Conservation (phyloP, 1,140 invertebrate species). For the Philotrypesis tridentata region DNA sequence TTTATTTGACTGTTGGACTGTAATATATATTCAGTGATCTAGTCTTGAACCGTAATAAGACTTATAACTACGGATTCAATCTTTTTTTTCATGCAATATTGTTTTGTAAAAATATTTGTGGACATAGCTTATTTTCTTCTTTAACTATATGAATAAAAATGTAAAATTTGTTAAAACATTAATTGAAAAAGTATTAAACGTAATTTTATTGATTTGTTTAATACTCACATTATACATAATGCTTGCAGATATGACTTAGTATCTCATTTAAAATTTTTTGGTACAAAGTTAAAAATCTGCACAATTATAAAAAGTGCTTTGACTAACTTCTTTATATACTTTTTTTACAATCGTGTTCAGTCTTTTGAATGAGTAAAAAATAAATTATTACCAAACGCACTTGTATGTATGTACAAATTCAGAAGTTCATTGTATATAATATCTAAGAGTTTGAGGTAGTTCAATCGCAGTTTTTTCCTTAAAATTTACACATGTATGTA, state of each 20-base stretch:
- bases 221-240: conserved; percentile 38
- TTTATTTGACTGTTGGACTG: conserved; percentile 6
- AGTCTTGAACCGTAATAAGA: conserved; percentile 38
- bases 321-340: not conserved
- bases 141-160: conserved; percentile 35
- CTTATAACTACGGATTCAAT: conserved; percentile 11
- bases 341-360: conserved; percentile 39
- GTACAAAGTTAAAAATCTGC: conserved; percentile 9
- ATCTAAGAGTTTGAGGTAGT: conserved; percentile 33
- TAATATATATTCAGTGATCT: conserved; percentile 36
- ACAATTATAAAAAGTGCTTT: conserved; percentile 12
- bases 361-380: conserved; percentile 36
- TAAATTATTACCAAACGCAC: conserved; percentile 26
- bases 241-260: conserved; percentile 2
- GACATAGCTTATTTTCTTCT: not conserved
- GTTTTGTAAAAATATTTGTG: conserved; percentile 32
- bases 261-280: conserved; percentile 25
- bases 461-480: conserved; percentile 19
- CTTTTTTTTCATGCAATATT: conserved; percentile 19
- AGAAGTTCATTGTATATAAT: conserved; percentile 14
- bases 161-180: conserved; percentile 23
- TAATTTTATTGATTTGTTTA: conserved; percentile 42
- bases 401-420: conserved; percentile 44
- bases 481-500: not conserved
- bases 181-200: conserved; percentile 36